A percentile compares a stretch with the other conserved stretches of the same genome.
phyloP scores from a whole-genome alignment of 1,140 invertebrate genomes.

The Onthophagus taurus region DNA sequence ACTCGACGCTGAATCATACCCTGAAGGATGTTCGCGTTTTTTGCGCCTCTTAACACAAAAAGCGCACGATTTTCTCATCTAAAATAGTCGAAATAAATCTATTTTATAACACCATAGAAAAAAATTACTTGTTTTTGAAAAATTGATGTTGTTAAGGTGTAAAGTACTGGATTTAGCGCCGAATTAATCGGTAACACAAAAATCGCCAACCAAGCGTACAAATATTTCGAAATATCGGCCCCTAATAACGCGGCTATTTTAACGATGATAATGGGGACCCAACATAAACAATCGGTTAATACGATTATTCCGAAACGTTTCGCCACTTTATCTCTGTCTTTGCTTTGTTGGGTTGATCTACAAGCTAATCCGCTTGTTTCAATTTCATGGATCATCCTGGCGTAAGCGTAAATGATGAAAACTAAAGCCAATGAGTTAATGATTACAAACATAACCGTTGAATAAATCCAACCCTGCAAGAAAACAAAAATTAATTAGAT shows the following conservation, averaged over 20 bases:
- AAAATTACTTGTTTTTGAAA: conserved; percentile 47
- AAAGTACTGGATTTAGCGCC: conserved; percentile 60
- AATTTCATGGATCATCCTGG: conserved; percentile 49
- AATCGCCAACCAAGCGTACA: conserved; percentile 60
- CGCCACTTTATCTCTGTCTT: conserved; percentile 45
- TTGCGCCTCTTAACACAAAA: too few relatives aligned
- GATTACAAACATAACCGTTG: conserved; percentile 46
- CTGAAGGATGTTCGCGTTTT: too few relatives aligned
- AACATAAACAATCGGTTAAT: conserved; percentile 53
- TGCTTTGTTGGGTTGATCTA: conserved; percentile 43
- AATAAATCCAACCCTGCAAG: conserved; percentile 52
- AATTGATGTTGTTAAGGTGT: conserved; percentile 54
- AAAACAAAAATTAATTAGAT: conserved; percentile 1
- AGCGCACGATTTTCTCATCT: too few relatives aligned
- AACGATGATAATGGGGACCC: conserved; percentile 52
- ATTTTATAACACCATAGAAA: too few relatives aligned
- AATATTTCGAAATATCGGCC: conserved; percentile 37
- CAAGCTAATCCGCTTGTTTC: conserved; percentile 44
- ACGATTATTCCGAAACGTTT: conserved; percentile 48
- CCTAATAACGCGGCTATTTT: conserved; percentile 49
- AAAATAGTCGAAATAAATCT: too few relatives aligned
- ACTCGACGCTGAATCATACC: too few relatives aligned
- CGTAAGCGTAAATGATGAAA: conserved; percentile 49
- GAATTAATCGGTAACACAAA: conserved; percentile 62
- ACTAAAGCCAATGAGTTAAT: conserved; percentile 48